Base-by-base conservation (phyloP, 2,797 vertebrate genomes). In the Glyptemys insculpta region DNA sequence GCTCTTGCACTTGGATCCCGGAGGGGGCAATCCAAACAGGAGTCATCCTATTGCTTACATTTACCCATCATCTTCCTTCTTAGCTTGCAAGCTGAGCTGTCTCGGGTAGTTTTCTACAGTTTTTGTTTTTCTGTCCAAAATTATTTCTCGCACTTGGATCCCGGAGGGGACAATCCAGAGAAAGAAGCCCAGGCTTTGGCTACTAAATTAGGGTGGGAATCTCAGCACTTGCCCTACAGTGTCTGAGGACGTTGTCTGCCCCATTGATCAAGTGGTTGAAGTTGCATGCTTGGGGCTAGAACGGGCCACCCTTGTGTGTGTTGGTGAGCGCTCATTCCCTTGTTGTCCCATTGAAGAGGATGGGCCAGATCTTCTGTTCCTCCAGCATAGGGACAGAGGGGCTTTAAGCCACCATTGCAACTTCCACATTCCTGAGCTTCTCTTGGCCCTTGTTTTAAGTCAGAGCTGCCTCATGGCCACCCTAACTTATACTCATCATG, bases 61-160 rank as follows among this genome's bases (percentile, higher is more conserved):
- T 94, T 93, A 88, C 56, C 44, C 0, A 0, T 89, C 92, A 94
- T 92, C 94, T 83, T 90, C 56, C 44, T 0, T 0, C 86, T 86
- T 86, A 91, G 89, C 83, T 87, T 79, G 86, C 94, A 93, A 89
- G 52, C 78, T 88, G 85, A 92, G 91, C 89, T 93, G 92, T 91
- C 53, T 95, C 74, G 87, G 54, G 97, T 95, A 81, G 49, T 56
- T 82, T 97, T 89, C 94, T 94, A 82, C 90, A 93, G 95, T 94
- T 95, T 94, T 80, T 91, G 68, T 37, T 86, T 91, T 95, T 89
- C 94, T 50, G 79, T 86, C 89, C 90, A 87, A 95, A 95, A 95
- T 82, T 62, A 57, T 86, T 95, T 50, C 12, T 50, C 4, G 12
- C 68, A 92, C 34, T 78, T 0, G n/a, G 53, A 0, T 86, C 80